Evolutionary conservation across 2,797 vertebrate genomes (phyloP), one percentile per base, ranked within the genome.

Genomic region (Gallinago stenura): DNA sequence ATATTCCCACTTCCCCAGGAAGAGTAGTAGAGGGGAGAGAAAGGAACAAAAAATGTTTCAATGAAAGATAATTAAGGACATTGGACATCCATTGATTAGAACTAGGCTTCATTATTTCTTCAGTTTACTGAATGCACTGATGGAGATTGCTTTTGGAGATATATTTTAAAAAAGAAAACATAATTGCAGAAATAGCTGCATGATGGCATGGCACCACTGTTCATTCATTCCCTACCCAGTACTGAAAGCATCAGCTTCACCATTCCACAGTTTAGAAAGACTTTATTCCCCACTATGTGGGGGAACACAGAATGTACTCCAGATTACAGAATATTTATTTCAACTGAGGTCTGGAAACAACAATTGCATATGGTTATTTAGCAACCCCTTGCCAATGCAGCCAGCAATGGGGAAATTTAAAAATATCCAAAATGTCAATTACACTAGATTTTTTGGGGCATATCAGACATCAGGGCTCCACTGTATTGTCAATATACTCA

Each of bases 351-450:
- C 73, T 82, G 46, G 58, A 91, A 89, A 66, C 6, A 68, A 56
- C 14, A 46, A 93, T 92, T 86, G 20, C n/a, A 30, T 79, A 48
- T 89, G 81, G n/a, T 48, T 51, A 60, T 92, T 77, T 78, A 94
- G 45, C 60, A 93, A 37, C 0, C 2, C 50, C 48, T 91, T 31
- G 1, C 25, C 66, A 89, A 65, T 31, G 69, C 54, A 80, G n/a
- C 35, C 24, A 15, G 41, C 30, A 89, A 81, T 39, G n/a, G n/a
- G n/a, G 56, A 94, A 95, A 89, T 57, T 61, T 3, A 65, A 81
- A 95, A 91, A 65, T 50, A 41, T 82, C 69, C 50, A 89, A 66
- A 26, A 61, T 54, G 12, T 69, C 54, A 56, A 80, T 86, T 70
- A 92, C 28, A 77, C 33, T 71, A 65, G 37, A 93, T 93, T 92